phyloP scores from a whole-genome alignment of 2,113 vertebrate species.

The Odocoileus virginianus region DNA sequence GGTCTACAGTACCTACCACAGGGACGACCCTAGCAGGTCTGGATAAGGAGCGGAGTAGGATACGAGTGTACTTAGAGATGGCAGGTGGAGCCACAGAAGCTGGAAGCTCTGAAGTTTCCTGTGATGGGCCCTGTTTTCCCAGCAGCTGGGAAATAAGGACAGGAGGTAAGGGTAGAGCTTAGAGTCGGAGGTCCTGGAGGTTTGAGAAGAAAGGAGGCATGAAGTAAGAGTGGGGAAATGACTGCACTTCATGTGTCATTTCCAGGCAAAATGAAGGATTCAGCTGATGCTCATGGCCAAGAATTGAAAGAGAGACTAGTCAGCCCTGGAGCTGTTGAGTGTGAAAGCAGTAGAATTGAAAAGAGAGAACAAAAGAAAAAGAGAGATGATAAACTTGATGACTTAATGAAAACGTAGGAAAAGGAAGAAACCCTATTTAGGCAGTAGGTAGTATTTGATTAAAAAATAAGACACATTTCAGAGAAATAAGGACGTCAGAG shows the following conservation, averaged over 20 bases:
- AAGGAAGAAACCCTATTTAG: not conserved
- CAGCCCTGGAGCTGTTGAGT: not conserved
- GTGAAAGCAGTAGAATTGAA: not conserved
- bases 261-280: not conserved
- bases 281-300: not conserved
- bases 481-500: not conserved
- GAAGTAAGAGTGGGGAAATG: not conserved
- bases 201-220: not conserved
- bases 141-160: not conserved
- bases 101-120: not conserved
- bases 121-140: not conserved
- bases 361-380: not conserved
- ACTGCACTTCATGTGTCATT: not conserved
- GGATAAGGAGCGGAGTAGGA: not conserved
- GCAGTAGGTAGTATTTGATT: not conserved
- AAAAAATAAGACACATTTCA: not conserved
- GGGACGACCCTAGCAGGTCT: not conserved
- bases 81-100: accelerated
- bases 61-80: accelerated
- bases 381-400: not conserved
- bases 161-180: not conserved
- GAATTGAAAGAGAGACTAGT: not conserved
- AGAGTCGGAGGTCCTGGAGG: not conserved
- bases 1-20: not conserved
- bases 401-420: not conserved